phyloP scores from a whole-genome alignment of 2,797 vertebrate genomes.

The Tympanoctomys barrerae region DNA sequence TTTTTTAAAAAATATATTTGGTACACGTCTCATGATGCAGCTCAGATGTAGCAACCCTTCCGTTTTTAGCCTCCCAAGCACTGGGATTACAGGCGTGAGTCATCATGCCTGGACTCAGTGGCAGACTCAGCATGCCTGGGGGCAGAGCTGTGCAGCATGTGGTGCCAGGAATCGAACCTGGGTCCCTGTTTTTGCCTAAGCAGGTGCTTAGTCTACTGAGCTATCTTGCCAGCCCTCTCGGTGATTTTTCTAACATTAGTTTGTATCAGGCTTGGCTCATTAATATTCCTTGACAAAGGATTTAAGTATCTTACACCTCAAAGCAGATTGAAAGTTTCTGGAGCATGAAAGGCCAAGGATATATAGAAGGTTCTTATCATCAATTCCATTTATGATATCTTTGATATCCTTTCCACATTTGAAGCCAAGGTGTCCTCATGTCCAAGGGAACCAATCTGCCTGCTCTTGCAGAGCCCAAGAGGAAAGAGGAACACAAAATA shows the following conservation, averaged over 20 bases:
- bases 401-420: background rate
- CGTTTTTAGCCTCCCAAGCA: too few relatives aligned
- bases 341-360: background rate
- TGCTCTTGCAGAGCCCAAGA: background rate
- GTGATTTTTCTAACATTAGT: background rate
- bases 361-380: background rate
- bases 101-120: too few relatives aligned
- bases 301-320: background rate
- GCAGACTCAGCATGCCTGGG: too few relatives aligned
- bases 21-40: too few relatives aligned
- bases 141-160: too few relatives aligned
- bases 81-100: too few relatives aligned
- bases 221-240: background rate
- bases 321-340: background rate
- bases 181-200: too few relatives aligned
- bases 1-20: background rate
- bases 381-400: background rate
- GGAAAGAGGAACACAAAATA: background rate
- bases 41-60: too few relatives aligned
- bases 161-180: too few relatives aligned
- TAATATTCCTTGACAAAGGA: conserved; percentile 39
- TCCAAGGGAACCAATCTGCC: background rate
- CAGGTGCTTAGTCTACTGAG: too few relatives aligned
- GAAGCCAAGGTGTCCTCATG: background rate
- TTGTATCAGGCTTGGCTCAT: background rate